A percentile compares a stretch with the other conserved stretches of the same genome.
phyloP scores from a whole-genome alignment of 2,888 invertebrate species.

The Hyles lineata region DNA sequence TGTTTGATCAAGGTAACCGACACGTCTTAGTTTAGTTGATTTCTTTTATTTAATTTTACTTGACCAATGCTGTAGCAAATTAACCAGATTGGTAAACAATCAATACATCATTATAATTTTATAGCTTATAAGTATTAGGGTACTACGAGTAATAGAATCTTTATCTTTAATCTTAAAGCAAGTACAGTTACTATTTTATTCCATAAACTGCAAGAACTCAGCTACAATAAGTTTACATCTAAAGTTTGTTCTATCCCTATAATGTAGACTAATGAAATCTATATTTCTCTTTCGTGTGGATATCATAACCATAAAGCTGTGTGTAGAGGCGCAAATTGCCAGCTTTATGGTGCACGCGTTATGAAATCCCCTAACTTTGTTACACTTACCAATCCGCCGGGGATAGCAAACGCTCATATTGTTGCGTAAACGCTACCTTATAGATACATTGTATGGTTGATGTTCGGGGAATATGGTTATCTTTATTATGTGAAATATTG shows the following conservation, averaged over 20 bases:
- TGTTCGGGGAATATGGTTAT: background rate
- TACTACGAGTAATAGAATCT: too few species aligned
- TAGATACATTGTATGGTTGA: constrained; percentile 3
- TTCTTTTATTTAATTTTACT: background rate
- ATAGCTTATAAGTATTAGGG: too few species aligned
- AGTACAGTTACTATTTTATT: too few species aligned
- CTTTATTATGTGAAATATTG: background rate
- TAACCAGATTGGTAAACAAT: too few species aligned
- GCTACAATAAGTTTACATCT: background rate
- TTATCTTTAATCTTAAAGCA: too few species aligned
- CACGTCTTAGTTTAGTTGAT: background rate
- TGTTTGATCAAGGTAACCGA: constrained; percentile 89
- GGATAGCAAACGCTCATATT: constrained; percentile 15
- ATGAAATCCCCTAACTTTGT: constrained; percentile 24
- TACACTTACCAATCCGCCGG: constrained; percentile 6
- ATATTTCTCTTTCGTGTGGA: constrained; percentile 9
- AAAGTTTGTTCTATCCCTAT: background rate
- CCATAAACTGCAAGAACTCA: too few species aligned
- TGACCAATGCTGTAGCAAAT: too few species aligned
- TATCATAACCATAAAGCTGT: constrained; percentile 20
- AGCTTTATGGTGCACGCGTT: constrained; percentile 20
- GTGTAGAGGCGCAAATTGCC: constrained; percentile 19
- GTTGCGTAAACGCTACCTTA: background rate
- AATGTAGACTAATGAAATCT: constrained; percentile 9
- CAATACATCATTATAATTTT: too few species aligned